A percentile compares a stretch with the other conserved stretches of the same genome.
phyloP scores from a whole-genome alignment of 2,888 invertebrate genomes.

The Octodonta nipae region DNA sequence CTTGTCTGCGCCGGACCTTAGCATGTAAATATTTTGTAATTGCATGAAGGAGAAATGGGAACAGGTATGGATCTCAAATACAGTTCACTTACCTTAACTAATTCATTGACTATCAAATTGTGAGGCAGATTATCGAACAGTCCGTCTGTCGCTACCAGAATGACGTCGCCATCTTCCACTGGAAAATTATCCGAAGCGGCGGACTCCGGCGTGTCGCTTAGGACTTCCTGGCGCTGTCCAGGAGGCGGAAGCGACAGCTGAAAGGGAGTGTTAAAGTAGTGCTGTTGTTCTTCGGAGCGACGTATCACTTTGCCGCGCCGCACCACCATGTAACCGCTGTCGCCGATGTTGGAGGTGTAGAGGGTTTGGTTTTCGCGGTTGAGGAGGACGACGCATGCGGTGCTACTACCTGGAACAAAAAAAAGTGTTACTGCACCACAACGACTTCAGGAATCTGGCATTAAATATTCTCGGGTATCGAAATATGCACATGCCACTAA shows the following conservation, averaged over 20 bases:
- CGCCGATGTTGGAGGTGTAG: conserved; percentile 96
- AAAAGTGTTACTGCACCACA: too few species aligned
- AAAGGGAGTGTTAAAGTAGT: conserved; percentile 98
- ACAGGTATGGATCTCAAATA: neutral
- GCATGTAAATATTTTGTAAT: too few species aligned
- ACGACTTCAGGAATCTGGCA: too few species aligned
- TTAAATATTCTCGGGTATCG: too few species aligned
- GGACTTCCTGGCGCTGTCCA: conserved; percentile 70
- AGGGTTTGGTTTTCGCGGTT: conserved; percentile 80
- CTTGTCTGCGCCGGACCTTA: too few species aligned
- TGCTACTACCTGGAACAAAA: conserved; percentile 71
- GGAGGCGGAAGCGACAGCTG: conserved; percentile 91
- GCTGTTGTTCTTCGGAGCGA: conserved; percentile 91
- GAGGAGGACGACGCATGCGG: conserved; percentile 89
- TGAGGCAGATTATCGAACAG: conserved; percentile 97
- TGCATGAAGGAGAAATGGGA: neutral
- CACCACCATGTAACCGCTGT: conserved; percentile 92
- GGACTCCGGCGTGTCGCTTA: conserved; percentile 86
- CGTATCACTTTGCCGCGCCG: conserved; percentile 77
- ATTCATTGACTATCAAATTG: conserved; percentile 72
- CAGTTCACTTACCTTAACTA: conserved; percentile 46
- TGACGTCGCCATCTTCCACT: conserved; percentile 85
- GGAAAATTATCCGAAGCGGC: conserved; percentile 79
- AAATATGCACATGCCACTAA: too few species aligned
- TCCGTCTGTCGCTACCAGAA: conserved; percentile 92